Evolutionary conservation across 2,113 vertebrate genomes (phyloP), one percentile per base, ranked within the genome.

Genomic region (Apteryx mantelli): DNA sequence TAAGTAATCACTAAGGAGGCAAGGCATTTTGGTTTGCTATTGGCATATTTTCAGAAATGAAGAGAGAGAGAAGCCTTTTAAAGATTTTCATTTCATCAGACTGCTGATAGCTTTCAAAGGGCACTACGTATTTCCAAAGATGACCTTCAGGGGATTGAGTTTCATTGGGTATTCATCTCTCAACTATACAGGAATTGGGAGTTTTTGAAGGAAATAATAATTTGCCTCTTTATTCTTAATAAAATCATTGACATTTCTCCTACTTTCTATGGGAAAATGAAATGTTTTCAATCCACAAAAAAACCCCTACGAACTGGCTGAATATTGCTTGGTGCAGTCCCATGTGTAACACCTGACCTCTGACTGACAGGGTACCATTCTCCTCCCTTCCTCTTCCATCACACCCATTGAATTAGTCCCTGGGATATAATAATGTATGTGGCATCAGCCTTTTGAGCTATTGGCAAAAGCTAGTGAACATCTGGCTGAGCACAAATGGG

Each of bases 351-450:
- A 95, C 64, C 84, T 91, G 87, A 95, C 86, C 96, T 97, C 89
- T 95, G 91, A 94, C 78, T 20, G 8, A 78, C 50, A 66, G 75
- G 44, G 66, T 89, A 96, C 92, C 75, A 92, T 95, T 88, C 89
- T 94, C 94, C 93, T 95, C 92, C 93, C 89, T 93, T 97, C 92
- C 91, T 91, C 84, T 94, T 97, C 89, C 81, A 97, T 95, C 93
- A 97, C 95, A 97, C 91, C 86, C 91, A 89, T 81, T 96, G 92
- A 94, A 96, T 95, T 95, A 91, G 81, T 96, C 95, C 92, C 95
- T 96, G 71, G 95, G 94, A 95, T 93, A 92, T 76, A 95, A 91
- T 94, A 97, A 96, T 96, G 96, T 96, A 97, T 95, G 92, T 86
- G 94, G 86, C 89, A 95, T 96, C 95, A 96, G 95, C 82, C 91